Percentiles rank a stretch among this genome's conserved stretches.
These are phyloP conservation scores for Petrocephalus schoutedeni DNA, from an alignment of 2,797 vertebrate genomes.

Conservation along the genomic window DNA sequence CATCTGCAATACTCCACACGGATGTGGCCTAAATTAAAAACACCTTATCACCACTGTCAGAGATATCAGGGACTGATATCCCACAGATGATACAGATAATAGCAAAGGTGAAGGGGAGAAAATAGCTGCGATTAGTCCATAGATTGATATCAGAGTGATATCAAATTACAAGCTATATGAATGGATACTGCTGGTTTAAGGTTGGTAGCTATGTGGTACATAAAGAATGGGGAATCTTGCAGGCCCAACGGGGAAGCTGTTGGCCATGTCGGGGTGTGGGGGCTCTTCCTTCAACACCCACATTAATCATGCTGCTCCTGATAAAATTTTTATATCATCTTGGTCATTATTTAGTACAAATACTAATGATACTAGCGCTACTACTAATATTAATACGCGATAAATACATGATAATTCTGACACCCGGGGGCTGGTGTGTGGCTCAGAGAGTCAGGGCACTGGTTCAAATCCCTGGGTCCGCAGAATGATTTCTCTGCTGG, in stretches of 20 bases:
- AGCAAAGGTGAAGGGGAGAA: neutral
- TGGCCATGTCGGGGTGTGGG: neutral
- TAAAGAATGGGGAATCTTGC: neutral
- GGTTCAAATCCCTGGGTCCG: neutral
- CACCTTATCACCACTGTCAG: neutral
- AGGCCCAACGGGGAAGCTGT: neutral
- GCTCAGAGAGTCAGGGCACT: neutral
- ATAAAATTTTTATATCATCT: neutral
- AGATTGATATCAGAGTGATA: neutral
- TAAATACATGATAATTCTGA: neutral
- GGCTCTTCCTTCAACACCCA: neutral
- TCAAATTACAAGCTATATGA: neutral
- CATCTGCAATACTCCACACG: neutral
- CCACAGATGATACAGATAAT: neutral
- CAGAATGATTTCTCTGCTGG: neutral
- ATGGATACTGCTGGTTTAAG: neutral
- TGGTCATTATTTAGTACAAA: neutral
- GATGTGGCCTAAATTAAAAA: neutral
- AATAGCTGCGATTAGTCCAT: neutral
- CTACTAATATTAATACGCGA: conserved; percentile 9
- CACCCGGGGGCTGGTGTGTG: neutral
- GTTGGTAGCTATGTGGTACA: neutral
- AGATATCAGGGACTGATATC: neutral
- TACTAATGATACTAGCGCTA: neutral
- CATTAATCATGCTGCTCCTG: neutral